A percentile compares a stretch with the other conserved stretches of the same genome.
phyloP scores from a whole-genome alignment of 2,888 invertebrate species.

The Caenorhabditis sp. region DNA sequence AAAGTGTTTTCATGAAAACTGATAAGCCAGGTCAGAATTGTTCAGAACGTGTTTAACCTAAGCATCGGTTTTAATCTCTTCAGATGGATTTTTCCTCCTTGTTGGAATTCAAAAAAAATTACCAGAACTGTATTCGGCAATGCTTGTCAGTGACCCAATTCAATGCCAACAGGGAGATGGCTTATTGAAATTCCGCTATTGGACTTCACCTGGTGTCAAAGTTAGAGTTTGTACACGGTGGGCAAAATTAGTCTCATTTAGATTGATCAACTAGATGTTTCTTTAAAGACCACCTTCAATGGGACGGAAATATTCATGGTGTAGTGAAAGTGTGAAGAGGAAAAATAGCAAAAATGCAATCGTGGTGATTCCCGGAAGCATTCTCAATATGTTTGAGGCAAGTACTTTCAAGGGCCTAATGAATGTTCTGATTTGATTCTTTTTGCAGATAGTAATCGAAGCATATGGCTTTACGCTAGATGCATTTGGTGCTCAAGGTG shows the following conservation, averaged over 20 bases:
- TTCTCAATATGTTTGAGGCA: constrained; percentile 70
- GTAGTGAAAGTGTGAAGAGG: constrained; percentile 65
- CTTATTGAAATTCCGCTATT: constrained; percentile 67
- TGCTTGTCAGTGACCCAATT: constrained; percentile 73
- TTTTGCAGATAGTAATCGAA: constrained; percentile 73
- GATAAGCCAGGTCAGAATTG: constrained; percentile 55
- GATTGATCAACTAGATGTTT: background rate
- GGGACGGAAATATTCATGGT: constrained; percentile 70
- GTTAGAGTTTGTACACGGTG: constrained; percentile 73
- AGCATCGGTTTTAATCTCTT: constrained; percentile 3
- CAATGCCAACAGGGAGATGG: constrained; percentile 75
- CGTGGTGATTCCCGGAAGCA: constrained; percentile 71
- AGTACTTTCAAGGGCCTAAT: no score
- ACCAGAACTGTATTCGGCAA: constrained; percentile 63
- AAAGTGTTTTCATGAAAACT: constrained; percentile 67
- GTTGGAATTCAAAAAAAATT: constrained; percentile 65
- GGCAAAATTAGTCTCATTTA: background rate
- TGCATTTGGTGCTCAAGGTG: constrained; percentile 73
- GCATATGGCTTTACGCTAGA: constrained; percentile 69
- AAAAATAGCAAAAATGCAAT: constrained; percentile 68
- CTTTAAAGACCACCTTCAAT: constrained; percentile 59
- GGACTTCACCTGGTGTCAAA: constrained; percentile 71
- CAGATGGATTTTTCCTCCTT: constrained; percentile 70
- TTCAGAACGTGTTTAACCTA: background rate
- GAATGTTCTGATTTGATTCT: no score